Evolutionary conservation across 2,113 vertebrate species (phyloP).

Genomic region (Notiomystis cincta): DNA sequence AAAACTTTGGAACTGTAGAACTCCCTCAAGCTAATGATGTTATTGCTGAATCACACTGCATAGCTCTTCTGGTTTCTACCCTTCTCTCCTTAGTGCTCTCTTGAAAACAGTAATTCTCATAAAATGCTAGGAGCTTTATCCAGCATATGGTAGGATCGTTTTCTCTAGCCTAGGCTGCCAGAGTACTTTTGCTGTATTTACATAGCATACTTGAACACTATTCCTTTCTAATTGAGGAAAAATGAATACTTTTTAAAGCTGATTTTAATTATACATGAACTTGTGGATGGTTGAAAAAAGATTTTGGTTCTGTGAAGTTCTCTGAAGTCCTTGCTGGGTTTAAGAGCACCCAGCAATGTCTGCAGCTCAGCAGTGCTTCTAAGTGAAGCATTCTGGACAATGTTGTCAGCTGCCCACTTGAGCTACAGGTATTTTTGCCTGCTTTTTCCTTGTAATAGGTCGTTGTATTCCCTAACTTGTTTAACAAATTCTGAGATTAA

Average conservation of each 20-base stretch:
- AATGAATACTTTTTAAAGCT: not conserved
- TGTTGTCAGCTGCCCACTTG: not conserved
- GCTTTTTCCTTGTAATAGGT: not conserved
- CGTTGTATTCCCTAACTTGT: not conserved
- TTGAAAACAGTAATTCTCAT: not conserved
- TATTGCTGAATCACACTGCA: not conserved
- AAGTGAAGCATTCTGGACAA: not conserved
- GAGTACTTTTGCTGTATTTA: not conserved
- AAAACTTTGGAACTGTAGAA: not conserved
- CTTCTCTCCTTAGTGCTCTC: not conserved
- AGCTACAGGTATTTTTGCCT: not conserved
- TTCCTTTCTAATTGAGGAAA: not conserved
- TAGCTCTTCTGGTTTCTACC: not conserved
- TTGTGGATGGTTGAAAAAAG: not conserved
- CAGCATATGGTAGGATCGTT: not conserved
- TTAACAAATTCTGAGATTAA: not conserved
- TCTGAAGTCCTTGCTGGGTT: not conserved
- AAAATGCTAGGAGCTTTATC: not conserved
- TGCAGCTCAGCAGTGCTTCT: not conserved
- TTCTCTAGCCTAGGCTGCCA: not conserved
- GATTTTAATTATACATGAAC: not conserved
- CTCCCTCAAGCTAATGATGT: not conserved
- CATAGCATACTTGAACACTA: not conserved
- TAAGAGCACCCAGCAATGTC: not conserved
- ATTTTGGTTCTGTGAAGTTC: not conserved